Evolutionary conservation across 2,113 vertebrate genomes (phyloP).

Genomic region (Trogon surrucura): DNA sequence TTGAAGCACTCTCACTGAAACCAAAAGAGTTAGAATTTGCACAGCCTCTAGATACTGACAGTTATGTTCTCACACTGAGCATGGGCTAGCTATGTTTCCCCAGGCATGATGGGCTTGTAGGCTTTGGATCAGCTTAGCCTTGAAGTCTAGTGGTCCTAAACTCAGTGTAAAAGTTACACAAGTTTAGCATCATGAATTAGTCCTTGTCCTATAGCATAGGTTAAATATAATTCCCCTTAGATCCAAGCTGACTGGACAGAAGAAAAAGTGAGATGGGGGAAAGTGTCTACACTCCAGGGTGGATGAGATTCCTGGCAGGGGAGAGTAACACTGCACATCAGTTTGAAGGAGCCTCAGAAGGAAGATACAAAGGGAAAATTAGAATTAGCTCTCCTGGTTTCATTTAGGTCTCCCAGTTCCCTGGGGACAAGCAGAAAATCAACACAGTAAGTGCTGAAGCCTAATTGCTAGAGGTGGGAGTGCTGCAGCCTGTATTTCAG

Average conservation of each 20-base stretch:
- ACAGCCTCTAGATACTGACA: not conserved
- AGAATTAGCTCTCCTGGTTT: not conserved
- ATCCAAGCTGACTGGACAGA: not conserved
- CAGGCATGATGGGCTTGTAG: not conserved
- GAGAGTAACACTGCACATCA: not conserved
- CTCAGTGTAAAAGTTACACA: not conserved
- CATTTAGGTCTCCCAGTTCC: not conserved
- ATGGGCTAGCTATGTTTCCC: rapidly evolving
- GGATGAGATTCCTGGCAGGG: not conserved
- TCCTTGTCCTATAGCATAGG: not conserved
- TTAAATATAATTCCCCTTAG: not conserved
- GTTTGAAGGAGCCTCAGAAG: not conserved
- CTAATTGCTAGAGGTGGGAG: not conserved
- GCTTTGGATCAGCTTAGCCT: not conserved
- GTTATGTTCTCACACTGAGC: not conserved
- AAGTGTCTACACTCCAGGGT: rapidly evolving
- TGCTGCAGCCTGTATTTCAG: not conserved
- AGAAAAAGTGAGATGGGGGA: rapidly evolving
- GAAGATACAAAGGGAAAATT: not conserved
- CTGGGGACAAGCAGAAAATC: not conserved
- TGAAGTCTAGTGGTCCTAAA: not conserved
- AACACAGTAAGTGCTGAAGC: not conserved
- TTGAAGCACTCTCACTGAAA: not conserved
- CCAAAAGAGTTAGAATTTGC: rapidly evolving
- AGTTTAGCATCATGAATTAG: not conserved